Conservation (phyloP, 2,113 vertebrate genomes). For the Spermophilus dauricus region DNA sequence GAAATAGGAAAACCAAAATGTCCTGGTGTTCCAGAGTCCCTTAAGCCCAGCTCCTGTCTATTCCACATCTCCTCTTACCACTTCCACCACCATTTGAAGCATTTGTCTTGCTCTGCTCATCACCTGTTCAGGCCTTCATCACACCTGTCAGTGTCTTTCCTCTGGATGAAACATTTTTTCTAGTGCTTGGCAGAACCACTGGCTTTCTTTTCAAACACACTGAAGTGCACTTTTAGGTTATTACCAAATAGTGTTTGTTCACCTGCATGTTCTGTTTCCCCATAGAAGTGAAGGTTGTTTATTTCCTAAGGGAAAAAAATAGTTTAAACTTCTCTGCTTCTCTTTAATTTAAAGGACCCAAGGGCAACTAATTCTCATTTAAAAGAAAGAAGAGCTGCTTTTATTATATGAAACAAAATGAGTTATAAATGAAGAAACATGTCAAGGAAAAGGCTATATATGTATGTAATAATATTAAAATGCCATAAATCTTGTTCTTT, state of each 20-base stretch:
- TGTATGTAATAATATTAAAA: background rate
- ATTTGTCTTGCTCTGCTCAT: background rate
- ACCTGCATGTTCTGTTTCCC: slow-evolving; percentile 42
- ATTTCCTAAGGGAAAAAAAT: background rate
- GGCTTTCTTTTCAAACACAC: background rate
- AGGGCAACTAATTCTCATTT: background rate
- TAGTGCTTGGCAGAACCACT: background rate
- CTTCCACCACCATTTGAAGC: background rate
- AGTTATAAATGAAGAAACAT: slow-evolving; percentile 48
- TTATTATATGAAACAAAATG: slow-evolving; percentile 58
- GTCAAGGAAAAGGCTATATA: background rate
- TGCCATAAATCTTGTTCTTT: slow-evolving; percentile 41
- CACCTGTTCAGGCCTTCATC: background rate
- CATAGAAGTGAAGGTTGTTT: slow-evolving; percentile 1
- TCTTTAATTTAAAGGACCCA: slow-evolving; percentile 23
- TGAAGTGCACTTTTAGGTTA: slow-evolving; percentile 19
- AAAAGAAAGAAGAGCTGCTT: slow-evolving; percentile 42
- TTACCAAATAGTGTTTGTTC: slow-evolving; percentile 35
- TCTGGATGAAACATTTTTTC: background rate
- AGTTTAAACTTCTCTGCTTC: background rate
- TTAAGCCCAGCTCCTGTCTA: background rate
- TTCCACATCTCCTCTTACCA: background rate
- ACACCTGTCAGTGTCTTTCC: background rate
- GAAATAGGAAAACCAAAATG: background rate
- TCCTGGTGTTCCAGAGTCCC: background rate